Base-by-base conservation (phyloP, 2,888 invertebrate species). In the Cephus nigrinus region DNA sequence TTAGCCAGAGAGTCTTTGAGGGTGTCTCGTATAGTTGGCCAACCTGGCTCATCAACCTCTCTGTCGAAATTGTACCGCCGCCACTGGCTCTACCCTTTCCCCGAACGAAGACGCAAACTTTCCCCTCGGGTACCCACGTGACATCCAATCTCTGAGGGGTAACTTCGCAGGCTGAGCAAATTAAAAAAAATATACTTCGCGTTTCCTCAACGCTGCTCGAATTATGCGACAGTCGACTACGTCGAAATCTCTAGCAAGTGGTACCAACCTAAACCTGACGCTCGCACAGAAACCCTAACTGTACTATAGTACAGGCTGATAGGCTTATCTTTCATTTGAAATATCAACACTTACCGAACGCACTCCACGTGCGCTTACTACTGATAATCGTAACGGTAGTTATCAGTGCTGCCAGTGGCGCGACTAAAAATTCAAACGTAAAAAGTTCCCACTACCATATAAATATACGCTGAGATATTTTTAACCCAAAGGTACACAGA, bases 1-100 rank as follows among this genome's bases (percentile, higher is more conserved):
- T 91, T 91, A 91, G 90, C 88, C 86, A 84, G 87, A 90, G 90
- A 90, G 88, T 90, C 90, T 90, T 90, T 88, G 90, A 91, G 89
- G 87, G 86, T 86, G 84, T 85, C 86, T 89, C 85, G 86, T 84
- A 75, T 72, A 86, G 88, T 85, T 85, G 84, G 86, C 86, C 86
- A 87, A 86, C 89, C 86, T 71, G 82, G 79, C 88, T 87, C 89
- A 88, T 89, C 89, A 87, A 85, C 84, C 85, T 86, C 87, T 85
- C 84, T 80, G 82, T 79, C 82, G 84, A 86, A 90, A 90, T 90
- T 90, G 88, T 88, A 85, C 86, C 86, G 85, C 84, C 85, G 83
- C 85, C 72, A 75, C 75, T 75, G 75, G 72, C 78, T 75, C 75
- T 80, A 83, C 83, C 86, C 88, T 88, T 89, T 87, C 85, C 83